A percentile compares a stretch with the other conserved stretches of the same genome.
These are phyloP conservation scores for Actinia tenebrosa DNA, from an alignment of 64 coral and sea anemone species.

Conservation along the genomic window DNA sequence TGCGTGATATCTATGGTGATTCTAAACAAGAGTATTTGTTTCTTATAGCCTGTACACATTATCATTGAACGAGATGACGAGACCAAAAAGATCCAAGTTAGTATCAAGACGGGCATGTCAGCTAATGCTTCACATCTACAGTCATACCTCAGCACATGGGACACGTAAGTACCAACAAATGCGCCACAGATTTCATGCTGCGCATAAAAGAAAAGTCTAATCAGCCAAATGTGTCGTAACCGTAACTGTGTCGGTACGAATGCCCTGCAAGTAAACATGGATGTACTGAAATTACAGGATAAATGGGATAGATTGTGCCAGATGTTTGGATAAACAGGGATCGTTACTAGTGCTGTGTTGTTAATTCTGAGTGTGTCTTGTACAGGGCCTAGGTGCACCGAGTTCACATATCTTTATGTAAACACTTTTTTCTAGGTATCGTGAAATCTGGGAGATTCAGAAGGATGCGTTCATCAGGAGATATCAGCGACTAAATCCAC, in stretches of 20 bases:
- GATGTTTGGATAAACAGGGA: no score
- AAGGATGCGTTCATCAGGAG: constrained; percentile 97
- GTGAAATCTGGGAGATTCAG: constrained; percentile 99
- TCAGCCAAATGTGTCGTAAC: no score
- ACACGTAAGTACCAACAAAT: constrained; percentile 59
- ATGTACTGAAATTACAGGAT: no score
- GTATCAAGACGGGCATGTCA: constrained; percentile 93
- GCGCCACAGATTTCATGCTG: no score
- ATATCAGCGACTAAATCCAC: constrained; percentile 94
- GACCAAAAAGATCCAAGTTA: constrained; percentile 91
- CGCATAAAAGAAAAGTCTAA: no score
- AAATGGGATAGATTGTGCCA: no score
- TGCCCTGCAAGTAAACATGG: no score
- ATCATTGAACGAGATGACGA: constrained; percentile 96
- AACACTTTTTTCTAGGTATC: constrained; percentile 56
- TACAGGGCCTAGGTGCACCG: no score
- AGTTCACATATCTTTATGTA: background rate
- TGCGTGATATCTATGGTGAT: background rate
- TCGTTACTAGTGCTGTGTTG: no score
- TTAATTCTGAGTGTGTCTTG: no score
- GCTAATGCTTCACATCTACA: constrained; percentile 93
- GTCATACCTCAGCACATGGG: constrained; percentile 93
- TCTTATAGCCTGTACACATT: constrained; percentile 62
- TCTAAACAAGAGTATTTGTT: background rate
- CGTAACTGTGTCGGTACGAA: no score